Percentiles rank a stretch among this genome's conserved stretches.
Evolutionary conservation across 92 coral and sea anemone genomes (phyloP).

Genomic region (Umimayanthus chanpuru): DNA sequence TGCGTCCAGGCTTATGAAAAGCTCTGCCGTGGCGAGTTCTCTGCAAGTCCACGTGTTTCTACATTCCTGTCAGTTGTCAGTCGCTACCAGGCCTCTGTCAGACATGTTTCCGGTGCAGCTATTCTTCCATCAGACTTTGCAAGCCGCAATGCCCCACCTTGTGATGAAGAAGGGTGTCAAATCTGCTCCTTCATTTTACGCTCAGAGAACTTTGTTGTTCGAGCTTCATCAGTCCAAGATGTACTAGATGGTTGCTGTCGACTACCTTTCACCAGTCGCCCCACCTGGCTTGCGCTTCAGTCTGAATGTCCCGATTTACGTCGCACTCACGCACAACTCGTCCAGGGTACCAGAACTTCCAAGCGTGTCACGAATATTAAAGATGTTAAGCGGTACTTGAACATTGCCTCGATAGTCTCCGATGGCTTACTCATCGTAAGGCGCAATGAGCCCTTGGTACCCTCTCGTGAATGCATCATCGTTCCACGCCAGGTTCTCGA

Average conservation of each 20-base stretch:
- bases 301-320: slow-evolving; percentile 51
- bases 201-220: slow-evolving; percentile 54
- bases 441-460: slow-evolving; percentile 60
- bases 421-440: slow-evolving; percentile 72
- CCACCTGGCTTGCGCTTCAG: slow-evolving; percentile 55
- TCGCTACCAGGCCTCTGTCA: slow-evolving; percentile 51
- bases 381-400: slow-evolving; percentile 64
- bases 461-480: slow-evolving; percentile 59
- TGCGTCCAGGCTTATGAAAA: slow-evolving; percentile 66
- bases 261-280: slow-evolving; percentile 66
- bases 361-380: slow-evolving; percentile 63
- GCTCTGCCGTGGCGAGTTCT: slow-evolving; percentile 57
- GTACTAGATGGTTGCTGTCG: slow-evolving; percentile 40
- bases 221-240: slow-evolving; percentile 39
- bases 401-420: slow-evolving; percentile 53
- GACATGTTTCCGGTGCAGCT: slow-evolving; percentile 44
- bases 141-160: slow-evolving; percentile 46
- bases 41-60: slow-evolving; percentile 54
- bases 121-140: slow-evolving; percentile 44
- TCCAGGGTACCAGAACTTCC: slow-evolving; percentile 73
- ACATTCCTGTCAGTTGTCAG: slow-evolving; percentile 50
- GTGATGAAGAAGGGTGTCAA: slow-evolving; percentile 53
- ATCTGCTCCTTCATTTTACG: slow-evolving; percentile 51
- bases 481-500: slow-evolving; percentile 66
- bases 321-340: slow-evolving; percentile 56